Evolutionary conservation across 2,888 invertebrate species (phyloP).

Genomic region (Epistrophe grossulariae): DNA sequence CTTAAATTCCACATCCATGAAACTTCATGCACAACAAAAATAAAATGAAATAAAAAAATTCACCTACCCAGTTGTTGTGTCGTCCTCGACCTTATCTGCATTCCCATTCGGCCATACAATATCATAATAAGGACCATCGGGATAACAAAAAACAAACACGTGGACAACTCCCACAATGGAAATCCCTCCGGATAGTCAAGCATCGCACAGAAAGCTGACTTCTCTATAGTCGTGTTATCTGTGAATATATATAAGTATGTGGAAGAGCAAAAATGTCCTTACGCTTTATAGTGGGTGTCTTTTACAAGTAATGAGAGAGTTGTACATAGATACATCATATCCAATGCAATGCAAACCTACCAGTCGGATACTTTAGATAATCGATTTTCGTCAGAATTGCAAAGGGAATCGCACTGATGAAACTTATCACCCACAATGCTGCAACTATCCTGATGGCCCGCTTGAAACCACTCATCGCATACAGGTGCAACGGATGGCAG

Average conservation of each 20-base stretch:
- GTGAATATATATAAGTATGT: conserved; percentile 69
- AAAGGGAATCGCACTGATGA: conserved; percentile 91
- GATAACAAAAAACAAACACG: conserved; percentile 92
- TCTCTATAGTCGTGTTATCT: conserved; percentile 85
- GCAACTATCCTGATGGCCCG: conserved; percentile 92
- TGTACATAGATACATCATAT: background rate
- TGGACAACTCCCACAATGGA: conserved; percentile 92
- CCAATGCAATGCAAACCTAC: conserved; percentile 77
- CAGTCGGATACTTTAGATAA: conserved; percentile 90
- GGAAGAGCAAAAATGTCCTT: conserved; percentile 20
- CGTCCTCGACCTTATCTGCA: conserved; percentile 86
- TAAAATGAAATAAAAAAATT: too few species aligned
- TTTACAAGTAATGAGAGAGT: background rate
- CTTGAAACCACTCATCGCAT: conserved; percentile 92
- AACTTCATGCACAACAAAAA: background rate
- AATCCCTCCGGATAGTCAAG: conserved; percentile 86
- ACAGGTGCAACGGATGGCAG: conserved; percentile 93
- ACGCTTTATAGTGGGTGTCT: background rate
- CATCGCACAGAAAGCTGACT: conserved; percentile 93
- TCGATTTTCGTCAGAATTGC: conserved; percentile 90
- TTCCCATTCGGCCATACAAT: conserved; percentile 92
- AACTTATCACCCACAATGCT: conserved; percentile 90
- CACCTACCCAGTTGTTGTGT: conserved; percentile 84
- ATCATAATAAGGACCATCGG: conserved; percentile 90
- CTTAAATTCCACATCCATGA: background rate